These are phyloP conservation scores for Lasioglossum malachurum DNA, from an alignment of 2,888 invertebrate genomes.

Conservation along the genomic window DNA sequence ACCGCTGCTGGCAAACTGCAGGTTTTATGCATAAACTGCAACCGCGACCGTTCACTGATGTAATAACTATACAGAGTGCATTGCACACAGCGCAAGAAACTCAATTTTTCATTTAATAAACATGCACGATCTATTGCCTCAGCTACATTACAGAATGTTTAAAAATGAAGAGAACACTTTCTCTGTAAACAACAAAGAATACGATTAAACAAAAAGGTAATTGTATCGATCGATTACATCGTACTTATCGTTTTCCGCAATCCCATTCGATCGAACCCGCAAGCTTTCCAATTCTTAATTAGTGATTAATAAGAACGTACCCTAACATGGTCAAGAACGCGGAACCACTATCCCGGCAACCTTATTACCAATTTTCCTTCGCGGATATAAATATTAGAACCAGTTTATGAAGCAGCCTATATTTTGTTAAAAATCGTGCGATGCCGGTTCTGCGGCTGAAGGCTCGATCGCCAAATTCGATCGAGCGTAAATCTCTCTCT, in stretches of 20 bases:
- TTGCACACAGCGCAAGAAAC: neutral
- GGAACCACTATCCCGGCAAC: neutral
- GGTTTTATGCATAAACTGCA: neutral
- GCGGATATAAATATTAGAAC: neutral
- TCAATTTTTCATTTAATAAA: neutral
- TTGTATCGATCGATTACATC: neutral
- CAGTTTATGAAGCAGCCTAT: neutral
- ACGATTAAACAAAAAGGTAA: neutral
- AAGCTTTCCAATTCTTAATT: neutral
- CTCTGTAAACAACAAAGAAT: neutral
- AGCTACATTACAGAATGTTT: neutral
- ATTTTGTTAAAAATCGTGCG: neutral
- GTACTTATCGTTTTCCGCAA: neutral
- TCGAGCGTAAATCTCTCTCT: constrained; percentile 41
- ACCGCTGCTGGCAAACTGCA: neutral
- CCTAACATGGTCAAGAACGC: neutral
- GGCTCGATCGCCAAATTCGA: constrained; percentile 24
- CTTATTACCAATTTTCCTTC: neutral
- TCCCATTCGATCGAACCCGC: neutral
- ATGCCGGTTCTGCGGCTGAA: neutral
- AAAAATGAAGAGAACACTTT: neutral
- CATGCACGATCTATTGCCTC: neutral
- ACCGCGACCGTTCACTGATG: neutral
- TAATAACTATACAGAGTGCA: neutral
- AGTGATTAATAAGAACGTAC: neutral